Percentiles rank a stretch among this genome's conserved stretches.
These are phyloP conservation scores for Acronicta aceris DNA, from an alignment of 2,888 invertebrate species.

Conservation along the genomic window DNA sequence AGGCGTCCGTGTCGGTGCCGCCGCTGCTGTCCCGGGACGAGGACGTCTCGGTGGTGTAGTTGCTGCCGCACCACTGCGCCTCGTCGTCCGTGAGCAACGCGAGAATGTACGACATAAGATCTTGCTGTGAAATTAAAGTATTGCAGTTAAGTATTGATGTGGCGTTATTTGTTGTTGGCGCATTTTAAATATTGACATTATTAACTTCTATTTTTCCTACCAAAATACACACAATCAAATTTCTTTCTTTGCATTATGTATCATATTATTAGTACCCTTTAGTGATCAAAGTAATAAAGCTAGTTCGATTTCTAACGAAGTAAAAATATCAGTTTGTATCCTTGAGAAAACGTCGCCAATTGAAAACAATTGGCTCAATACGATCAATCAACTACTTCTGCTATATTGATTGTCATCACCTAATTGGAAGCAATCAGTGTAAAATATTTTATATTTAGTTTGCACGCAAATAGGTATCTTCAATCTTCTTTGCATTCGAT, in stretches of 20 bases:
- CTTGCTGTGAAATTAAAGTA: slow-evolving; percentile 69
- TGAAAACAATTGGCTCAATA: not conserved
- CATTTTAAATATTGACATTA: too few species aligned
- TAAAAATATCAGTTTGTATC: not conserved
- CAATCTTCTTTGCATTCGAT: too few species aligned
- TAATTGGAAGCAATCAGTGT: not conserved
- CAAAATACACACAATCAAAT: too few species aligned
- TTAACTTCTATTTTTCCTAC: too few species aligned
- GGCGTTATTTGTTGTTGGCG: too few species aligned
- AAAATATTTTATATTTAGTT: not conserved
- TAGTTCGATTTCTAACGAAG: not conserved
- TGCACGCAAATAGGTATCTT: not conserved
- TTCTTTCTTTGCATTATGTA: too few species aligned
- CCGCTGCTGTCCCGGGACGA: slow-evolving; percentile 27
- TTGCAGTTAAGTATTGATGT: not conserved
- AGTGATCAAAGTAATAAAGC: too few species aligned
- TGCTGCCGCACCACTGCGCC: slow-evolving; percentile 69
- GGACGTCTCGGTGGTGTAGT: slow-evolving; percentile 62
- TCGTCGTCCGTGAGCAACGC: slow-evolving; percentile 83
- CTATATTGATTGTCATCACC: not conserved
- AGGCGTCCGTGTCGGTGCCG: slow-evolving; percentile 4
- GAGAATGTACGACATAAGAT: slow-evolving; percentile 79
- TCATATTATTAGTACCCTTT: too few species aligned
- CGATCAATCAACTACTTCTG: not conserved
- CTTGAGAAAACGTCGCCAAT: not conserved